A percentile compares a stretch with the other conserved stretches of the same genome.
Evolutionary conservation across 2,888 invertebrate species (phyloP).

Genomic region (Drosophila fulvimacula): DNA sequence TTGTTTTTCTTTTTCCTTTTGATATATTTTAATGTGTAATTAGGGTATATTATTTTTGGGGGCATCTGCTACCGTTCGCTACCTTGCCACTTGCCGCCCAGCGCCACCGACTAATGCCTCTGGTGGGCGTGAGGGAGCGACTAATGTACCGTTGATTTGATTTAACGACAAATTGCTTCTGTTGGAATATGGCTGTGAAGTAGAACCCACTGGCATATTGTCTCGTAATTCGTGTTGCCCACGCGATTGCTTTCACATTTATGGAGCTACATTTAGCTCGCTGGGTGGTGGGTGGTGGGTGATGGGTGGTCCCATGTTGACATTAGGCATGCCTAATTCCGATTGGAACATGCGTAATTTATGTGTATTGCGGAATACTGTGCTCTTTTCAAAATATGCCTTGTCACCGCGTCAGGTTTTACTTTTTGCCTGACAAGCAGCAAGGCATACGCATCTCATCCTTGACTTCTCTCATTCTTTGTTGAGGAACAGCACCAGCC

Average conservation of each 20-base stretch:
- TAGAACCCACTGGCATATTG: constrained; percentile 15
- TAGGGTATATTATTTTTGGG: constrained; percentile 4
- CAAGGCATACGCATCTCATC: constrained; percentile 2
- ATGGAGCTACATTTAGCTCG: constrained; percentile 35
- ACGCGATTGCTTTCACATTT: constrained; percentile 55
- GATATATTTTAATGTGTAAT: constrained; percentile 16
- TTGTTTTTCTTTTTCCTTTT: constrained; percentile 6
- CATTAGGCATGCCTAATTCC: constrained; percentile 43
- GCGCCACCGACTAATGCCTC: background rate
- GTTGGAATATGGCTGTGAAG: background rate
- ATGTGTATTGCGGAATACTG: constrained; percentile 22
- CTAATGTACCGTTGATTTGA: constrained; percentile 75
- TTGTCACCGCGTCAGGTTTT: constrained; percentile 34
- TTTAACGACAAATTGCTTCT: constrained; percentile 60
- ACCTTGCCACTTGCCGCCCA: background rate
- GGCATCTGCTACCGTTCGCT: constrained; percentile 42
- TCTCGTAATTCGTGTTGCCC: constrained; percentile 49
- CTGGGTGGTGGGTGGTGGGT: background rate
- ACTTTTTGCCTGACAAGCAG: constrained; percentile 25
- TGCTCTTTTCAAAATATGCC: constrained; percentile 25
- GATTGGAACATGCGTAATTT: constrained; percentile 61
- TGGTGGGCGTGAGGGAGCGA: constrained; percentile 33
- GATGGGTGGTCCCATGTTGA: constrained; percentile 9
- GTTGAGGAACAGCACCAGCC: constrained; percentile 15
- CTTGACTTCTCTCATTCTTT: constrained; percentile 56